These are phyloP conservation scores for Chiridota heheva DNA, from an alignment of 35 echinoderm and acorn worm genomes.

Conservation along the genomic window DNA sequence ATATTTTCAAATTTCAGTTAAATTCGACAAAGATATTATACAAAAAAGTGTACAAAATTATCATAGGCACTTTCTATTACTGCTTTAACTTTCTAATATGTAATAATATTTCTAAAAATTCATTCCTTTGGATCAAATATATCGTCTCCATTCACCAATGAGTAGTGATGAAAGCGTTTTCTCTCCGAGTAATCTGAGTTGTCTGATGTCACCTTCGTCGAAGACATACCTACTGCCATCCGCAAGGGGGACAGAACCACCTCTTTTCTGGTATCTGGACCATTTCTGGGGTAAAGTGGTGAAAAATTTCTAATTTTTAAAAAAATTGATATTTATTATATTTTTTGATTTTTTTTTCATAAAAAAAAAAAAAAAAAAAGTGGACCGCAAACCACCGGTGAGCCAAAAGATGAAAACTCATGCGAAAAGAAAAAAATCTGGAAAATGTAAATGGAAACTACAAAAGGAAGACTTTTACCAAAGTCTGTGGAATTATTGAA, in stretches of 20 bases:
- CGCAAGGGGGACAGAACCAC: conserved; percentile 72
- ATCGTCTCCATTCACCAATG: conserved; percentile 62
- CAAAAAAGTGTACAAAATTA: not conserved
- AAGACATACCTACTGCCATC: conserved; percentile 53
- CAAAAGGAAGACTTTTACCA: no score
- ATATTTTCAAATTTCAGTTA: no score
- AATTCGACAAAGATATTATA: not conserved
- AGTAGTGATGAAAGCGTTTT: conserved; percentile 85
- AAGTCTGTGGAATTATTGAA: no score
- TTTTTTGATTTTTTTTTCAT: conserved; percentile 6
- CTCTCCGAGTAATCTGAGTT: conserved; percentile 77
- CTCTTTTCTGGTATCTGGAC: conserved; percentile 57
- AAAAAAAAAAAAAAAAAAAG: not conserved
- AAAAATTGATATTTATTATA: not conserved
- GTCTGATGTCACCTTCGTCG: conserved; percentile 69
- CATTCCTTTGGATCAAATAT: no score
- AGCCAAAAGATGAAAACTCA: not conserved
- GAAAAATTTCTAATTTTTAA: conserved; percentile 13
- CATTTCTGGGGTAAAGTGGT: conserved; percentile 50
- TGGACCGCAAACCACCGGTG: no score
- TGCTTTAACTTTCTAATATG: no score
- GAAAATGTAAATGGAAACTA: no score
- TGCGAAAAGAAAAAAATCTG: not conserved
- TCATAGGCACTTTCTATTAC: no score
- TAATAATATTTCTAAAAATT: no score